Evolutionary conservation across 2,888 invertebrate genomes (phyloP).

Genomic region (Agrochola lychnidis): DNA sequence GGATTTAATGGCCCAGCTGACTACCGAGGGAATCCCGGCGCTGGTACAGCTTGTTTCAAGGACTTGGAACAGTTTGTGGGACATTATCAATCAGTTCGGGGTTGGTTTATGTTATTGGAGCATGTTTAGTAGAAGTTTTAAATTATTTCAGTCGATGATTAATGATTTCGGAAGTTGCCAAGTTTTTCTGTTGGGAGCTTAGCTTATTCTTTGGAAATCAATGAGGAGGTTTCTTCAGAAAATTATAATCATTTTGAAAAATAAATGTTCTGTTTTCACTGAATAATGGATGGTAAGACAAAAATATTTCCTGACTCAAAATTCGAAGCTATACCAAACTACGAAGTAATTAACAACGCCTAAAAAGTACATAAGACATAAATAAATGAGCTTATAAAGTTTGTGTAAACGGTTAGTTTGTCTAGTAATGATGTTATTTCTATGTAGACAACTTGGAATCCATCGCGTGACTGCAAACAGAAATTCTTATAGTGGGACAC

Average conservation of each 20-base stretch:
- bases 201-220: background rate
- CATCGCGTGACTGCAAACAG: slow-evolving; percentile 83
- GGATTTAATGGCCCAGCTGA: slow-evolving; percentile 84
- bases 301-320: slow-evolving; percentile 20
- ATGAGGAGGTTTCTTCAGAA: too few relatives aligned
- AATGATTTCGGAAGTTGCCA: background rate
- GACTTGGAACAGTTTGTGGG: slow-evolving; percentile 57
- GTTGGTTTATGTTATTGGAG: slow-evolving; percentile 5
- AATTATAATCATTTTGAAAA: too few relatives aligned
- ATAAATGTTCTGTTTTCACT: background rate
- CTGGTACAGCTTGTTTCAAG: slow-evolving; percentile 65
- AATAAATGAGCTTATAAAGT: slow-evolving; percentile 62
- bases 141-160: background rate
- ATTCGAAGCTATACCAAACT: slow-evolving; percentile 20
- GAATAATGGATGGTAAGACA: background rate
- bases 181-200: background rate
- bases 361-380: slow-evolving; percentile 38
- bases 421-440: slow-evolving; percentile 77
- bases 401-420: slow-evolving; percentile 65
- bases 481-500: slow-evolving; percentile 80
- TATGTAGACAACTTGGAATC: slow-evolving; percentile 80
- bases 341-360: slow-evolving; percentile 45
- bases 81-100: slow-evolving; percentile 59
- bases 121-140: slow-evolving; percentile 10
- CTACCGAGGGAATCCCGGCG: slow-evolving; percentile 80